phyloP scores from a whole-genome alignment of 2,888 invertebrate genomes.

The Drosophila tanythrix region DNA sequence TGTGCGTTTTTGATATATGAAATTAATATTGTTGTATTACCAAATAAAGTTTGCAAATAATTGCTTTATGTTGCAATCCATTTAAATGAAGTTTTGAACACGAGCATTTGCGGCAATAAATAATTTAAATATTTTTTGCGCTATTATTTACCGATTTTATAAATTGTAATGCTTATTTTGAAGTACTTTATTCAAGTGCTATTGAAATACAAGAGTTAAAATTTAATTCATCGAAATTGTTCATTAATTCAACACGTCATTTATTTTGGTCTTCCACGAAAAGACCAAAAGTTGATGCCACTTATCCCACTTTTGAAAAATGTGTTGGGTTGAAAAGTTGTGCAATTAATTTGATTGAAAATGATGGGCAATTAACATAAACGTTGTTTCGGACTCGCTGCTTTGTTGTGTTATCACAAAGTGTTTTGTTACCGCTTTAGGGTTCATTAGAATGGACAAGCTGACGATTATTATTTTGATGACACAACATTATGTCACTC shows the following conservation, averaged over 20 bases:
- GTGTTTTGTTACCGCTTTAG: constrained; percentile 20
- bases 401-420: constrained; percentile 6
- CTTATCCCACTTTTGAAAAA: background rate
- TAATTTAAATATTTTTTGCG: constrained; percentile 25
- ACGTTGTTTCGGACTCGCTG: constrained; percentile 27
- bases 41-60: constrained; percentile 24
- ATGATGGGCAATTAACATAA: constrained; percentile 56
- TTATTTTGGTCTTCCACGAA: constrained; percentile 1
- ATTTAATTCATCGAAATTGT: constrained; percentile 7
- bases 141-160: constrained; percentile 8
- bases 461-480: constrained; percentile 26
- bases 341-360: constrained; percentile 69
- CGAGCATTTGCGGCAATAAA: constrained; percentile 2
- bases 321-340: constrained; percentile 25
- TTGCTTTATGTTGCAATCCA: constrained; percentile 16
- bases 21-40: constrained; percentile 30
- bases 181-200: background rate
- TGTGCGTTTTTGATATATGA: constrained; percentile 26
- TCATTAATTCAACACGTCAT: constrained; percentile 22
- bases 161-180: constrained; percentile 1
- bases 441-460: constrained; percentile 21
- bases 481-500: constrained; percentile 27
- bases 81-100: constrained; percentile 1
- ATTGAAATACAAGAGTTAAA: constrained; percentile 5
- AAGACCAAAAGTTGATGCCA: constrained; percentile 17